These are phyloP conservation scores for Coilia nasus DNA, from an alignment of 2,797 vertebrate species.

Conservation along the genomic window DNA sequence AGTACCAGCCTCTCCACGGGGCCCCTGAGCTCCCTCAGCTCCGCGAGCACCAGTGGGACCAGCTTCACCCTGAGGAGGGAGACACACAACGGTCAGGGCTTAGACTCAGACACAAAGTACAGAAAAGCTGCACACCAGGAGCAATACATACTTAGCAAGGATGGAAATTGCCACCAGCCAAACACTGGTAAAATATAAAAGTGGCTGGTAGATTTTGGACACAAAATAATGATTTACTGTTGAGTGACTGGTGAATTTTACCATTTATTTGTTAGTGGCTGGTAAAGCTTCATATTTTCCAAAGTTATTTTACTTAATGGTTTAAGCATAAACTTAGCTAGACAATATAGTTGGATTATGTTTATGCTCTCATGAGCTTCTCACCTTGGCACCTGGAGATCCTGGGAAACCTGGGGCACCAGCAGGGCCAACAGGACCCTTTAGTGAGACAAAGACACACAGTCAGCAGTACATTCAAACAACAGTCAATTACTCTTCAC, in stretches of 20 bases:
- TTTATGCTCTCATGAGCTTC: conserved; percentile 21
- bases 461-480: neutral
- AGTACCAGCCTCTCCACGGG: conserved; percentile 90
- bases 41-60: conserved; percentile 93
- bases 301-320: no score
- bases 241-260: no score
- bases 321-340: no score
- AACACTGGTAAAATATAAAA: no score
- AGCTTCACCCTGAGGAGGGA: conserved; percentile 88
- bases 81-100: conserved; percentile 33
- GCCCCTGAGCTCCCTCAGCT: conserved; percentile 91
- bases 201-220: no score
- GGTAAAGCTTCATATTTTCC: no score
- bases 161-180: no score
- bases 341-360: neutral
- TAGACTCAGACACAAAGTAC: neutral
- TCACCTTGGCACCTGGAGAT: conserved; percentile 90
- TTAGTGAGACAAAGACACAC: conserved; percentile 68
- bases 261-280: no score
- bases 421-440: conserved; percentile 90
- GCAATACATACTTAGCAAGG: no score
- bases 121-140: neutral
- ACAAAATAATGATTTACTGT: no score
- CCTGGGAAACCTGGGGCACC: conserved; percentile 93
- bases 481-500: neutral